Evolutionary conservation across 2,888 invertebrate genomes (phyloP), one percentile per base, ranked within the genome.

Genomic region (Pristionchus mayeri): DNA sequence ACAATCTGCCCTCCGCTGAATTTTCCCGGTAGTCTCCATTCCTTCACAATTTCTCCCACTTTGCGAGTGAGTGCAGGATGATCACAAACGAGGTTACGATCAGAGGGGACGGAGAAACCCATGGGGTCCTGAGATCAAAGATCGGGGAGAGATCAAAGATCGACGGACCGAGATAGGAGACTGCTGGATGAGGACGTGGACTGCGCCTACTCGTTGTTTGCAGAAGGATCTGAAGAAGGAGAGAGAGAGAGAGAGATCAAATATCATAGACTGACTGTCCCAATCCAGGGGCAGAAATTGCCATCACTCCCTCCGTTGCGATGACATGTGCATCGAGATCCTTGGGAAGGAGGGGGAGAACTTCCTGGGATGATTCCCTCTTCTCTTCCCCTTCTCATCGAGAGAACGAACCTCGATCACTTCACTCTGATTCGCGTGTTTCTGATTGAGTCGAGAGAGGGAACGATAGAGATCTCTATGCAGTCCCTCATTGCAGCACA

Each of bases 101-200:
- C 80, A 18, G 52, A 37, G 9, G 80, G 80, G 57, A 37, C 24
- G 21, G 80, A 80, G 80, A 80, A 57, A 24, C 80, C 80, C 52
- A 40, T 37, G 2, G 52, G 54, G 9, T 52, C 57, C 80, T 80
- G 44, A 50, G 44, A 27, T 2, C 27, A 54, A 54, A 54, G 52
- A 79, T 76, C 76, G 50, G 40, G 50, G 80, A 57, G n/a, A 40
- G 80, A 57, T 78, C 76, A 76, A 76, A 76, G 79, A 57, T 16
- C 24, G 30, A 48, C 57, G 40, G 40, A 81, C 81, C 16, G 60
- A 52, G n/a, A 82, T 63, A 21, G 81, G 81, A 3, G 81, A 82
- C 24, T 82, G 81, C 34, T 82, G 81, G 30, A 82, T 82, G 63
- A 82, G 81, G 3, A 82, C 81, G 34, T 82, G 81, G 16, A 82